Percentiles rank a stretch among this genome's conserved stretches.
Evolutionary conservation across 2,888 invertebrate species (phyloP).

Genomic region (Hetaerina titia): DNA sequence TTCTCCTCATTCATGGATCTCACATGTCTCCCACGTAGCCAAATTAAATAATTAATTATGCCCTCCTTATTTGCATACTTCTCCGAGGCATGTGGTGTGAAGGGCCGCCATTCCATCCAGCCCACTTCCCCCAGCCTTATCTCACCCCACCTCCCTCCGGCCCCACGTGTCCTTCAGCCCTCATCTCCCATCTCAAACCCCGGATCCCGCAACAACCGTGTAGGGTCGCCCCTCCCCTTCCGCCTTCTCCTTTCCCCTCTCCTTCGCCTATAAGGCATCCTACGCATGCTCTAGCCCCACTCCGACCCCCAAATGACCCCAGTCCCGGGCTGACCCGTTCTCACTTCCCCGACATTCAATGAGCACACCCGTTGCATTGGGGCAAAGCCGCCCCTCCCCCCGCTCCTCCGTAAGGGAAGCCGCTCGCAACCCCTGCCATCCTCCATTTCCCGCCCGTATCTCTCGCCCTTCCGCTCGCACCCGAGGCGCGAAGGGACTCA

Average conservation of each 20-base stretch:
- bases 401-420: neutral
- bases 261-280: neutral
- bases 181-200: neutral
- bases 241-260: neutral
- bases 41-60: slow-evolving; percentile 25
- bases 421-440: slow-evolving; percentile 2
- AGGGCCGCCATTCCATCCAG: slow-evolving; percentile 3
- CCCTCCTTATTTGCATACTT: slow-evolving; percentile 27
- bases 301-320: neutral
- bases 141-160: neutral
- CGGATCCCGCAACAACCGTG: neutral
- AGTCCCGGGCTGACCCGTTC: neutral
- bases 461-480: slow-evolving; percentile 65
- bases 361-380: neutral
- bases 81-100: slow-evolving; percentile 12
- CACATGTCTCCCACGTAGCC: neutral
- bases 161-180: neutral
- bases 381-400: neutral
- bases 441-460: slow-evolving; percentile 42
- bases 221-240: neutral
- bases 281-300: neutral
- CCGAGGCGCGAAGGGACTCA: slow-evolving; percentile 64
- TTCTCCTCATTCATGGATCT: neutral
- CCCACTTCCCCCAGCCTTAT: slow-evolving; percentile 10
- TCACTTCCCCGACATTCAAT: neutral